Percentiles rank a stretch among this genome's conserved stretches.
These are phyloP conservation scores for Frankliniella fusca DNA, from an alignment of 2,888 invertebrate species.

Conservation along the genomic window DNA sequence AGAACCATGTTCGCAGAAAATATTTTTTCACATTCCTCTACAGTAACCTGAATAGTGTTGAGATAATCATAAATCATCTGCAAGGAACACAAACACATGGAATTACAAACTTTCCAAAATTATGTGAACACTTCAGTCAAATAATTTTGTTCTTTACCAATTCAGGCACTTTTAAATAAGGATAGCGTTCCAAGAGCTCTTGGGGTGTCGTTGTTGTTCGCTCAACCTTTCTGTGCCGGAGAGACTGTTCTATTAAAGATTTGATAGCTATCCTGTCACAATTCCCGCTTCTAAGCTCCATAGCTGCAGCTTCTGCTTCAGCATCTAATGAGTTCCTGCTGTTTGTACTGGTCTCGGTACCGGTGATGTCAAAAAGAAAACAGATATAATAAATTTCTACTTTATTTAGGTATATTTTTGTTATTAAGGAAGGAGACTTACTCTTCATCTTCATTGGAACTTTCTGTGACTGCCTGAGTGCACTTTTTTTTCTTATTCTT, in stretches of 20 bases:
- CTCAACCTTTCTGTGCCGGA: not conserved
- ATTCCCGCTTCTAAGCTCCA: not conserved
- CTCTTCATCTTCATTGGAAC: not conserved
- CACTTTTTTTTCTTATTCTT: not conserved
- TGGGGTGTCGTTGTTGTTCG: not conserved
- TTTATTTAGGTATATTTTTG: not conserved
- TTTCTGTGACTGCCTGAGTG: not conserved
- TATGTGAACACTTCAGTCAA: not conserved
- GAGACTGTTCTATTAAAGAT: not conserved
- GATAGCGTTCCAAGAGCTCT: not conserved
- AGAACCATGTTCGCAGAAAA: not conserved
- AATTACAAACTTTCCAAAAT: not conserved
- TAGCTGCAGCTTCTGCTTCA: not conserved
- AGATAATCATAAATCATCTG: constrained; percentile 8
- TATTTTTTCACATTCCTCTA: not conserved
- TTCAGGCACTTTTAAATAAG: not conserved
- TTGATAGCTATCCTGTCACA: not conserved
- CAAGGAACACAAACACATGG: no score
- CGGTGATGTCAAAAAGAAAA: not conserved
- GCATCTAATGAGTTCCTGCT: not conserved
- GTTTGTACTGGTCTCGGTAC: no score
- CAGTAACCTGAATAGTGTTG: not conserved
- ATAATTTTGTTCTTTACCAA: not conserved
- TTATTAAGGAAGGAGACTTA: not conserved
- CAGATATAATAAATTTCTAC: not conserved